A percentile compares a stretch with the other conserved stretches of the same genome.
These are phyloP conservation scores for Phortica okadai DNA, from an alignment of 2,888 invertebrate species.

Conservation along the genomic window DNA sequence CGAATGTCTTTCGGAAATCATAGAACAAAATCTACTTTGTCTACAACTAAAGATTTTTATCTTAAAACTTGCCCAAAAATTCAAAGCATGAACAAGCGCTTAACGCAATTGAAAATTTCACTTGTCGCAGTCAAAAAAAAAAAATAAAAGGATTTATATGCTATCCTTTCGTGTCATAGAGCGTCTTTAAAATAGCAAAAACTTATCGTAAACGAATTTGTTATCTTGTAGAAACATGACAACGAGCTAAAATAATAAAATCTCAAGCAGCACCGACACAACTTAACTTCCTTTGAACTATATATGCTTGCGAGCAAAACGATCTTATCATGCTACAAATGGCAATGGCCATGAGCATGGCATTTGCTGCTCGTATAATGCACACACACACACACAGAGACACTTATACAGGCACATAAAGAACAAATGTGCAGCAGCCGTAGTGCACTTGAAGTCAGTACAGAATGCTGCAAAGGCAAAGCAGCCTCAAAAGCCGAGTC, in stretches of 20 bases:
- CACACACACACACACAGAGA: background rate
- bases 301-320: background rate
- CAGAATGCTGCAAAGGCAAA: conserved; percentile 2
- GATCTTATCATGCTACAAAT: background rate
- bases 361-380: background rate
- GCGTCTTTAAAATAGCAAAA: conserved; percentile 22
- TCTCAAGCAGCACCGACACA: conserved; percentile 6
- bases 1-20: conserved; percentile 12
- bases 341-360: background rate
- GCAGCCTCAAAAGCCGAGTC: background rate
- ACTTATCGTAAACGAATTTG: conserved; percentile 43
- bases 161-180: background rate
- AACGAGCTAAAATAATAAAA: conserved; percentile 44
- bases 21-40: background rate
- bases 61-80: background rate
- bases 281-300: background rate
- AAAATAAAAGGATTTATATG: background rate
- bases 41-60: background rate
- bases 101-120: conserved; percentile 10
- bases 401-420: too few relatives aligned
- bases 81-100: background rate
- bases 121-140: background rate
- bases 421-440: conserved; percentile 20
- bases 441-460: conserved; percentile 27
- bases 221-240: conserved; percentile 39